Conservation (phyloP, 1,140 invertebrate genomes). For the Drosophila eugracilis region DNA sequence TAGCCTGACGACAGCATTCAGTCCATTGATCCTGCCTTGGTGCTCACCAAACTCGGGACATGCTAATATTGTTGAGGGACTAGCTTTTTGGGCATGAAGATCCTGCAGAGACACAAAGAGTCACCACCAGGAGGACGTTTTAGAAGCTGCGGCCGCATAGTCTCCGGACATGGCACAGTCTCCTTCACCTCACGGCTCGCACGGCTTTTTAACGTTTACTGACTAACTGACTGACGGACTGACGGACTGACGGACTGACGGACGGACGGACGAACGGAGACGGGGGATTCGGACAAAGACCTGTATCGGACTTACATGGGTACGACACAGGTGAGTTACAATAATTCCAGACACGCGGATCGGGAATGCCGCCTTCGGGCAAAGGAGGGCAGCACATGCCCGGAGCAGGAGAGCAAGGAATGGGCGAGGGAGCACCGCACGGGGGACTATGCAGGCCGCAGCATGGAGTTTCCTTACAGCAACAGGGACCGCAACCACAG, state of each 20-base stretch:
- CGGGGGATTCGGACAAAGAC: too few species aligned
- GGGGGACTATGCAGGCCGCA: conserved; percentile 62
- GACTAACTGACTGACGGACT: too few species aligned
- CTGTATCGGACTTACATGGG: conserved; percentile 73
- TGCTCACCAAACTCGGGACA: not conserved
- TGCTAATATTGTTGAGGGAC: conserved; percentile 23
- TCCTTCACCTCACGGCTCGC: not conserved
- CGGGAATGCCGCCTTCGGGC: conserved; percentile 77
- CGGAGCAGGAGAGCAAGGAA: conserved; percentile 71
- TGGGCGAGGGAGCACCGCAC: conserved; percentile 68
- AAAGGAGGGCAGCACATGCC: conserved; percentile 62
- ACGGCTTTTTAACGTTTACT: too few species aligned
- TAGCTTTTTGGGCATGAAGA: conserved; percentile 42
- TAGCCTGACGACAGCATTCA: conserved; percentile 68
- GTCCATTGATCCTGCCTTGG: too few species aligned
- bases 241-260: not conserved
- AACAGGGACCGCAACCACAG: conserved; percentile 41
- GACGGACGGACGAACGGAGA: not conserved
- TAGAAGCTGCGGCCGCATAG: conserved; percentile 48
- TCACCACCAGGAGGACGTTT: too few species aligned
- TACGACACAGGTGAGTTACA: conserved; percentile 77
- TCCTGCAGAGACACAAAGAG: not conserved
- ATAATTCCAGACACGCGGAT: conserved; percentile 78
- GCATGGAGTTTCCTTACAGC: conserved; percentile 2
- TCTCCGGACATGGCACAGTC: not conserved